These are phyloP conservation scores for Cochlearius cochlearius DNA, from an alignment of 2,113 vertebrate genomes.

Conservation along the genomic window DNA sequence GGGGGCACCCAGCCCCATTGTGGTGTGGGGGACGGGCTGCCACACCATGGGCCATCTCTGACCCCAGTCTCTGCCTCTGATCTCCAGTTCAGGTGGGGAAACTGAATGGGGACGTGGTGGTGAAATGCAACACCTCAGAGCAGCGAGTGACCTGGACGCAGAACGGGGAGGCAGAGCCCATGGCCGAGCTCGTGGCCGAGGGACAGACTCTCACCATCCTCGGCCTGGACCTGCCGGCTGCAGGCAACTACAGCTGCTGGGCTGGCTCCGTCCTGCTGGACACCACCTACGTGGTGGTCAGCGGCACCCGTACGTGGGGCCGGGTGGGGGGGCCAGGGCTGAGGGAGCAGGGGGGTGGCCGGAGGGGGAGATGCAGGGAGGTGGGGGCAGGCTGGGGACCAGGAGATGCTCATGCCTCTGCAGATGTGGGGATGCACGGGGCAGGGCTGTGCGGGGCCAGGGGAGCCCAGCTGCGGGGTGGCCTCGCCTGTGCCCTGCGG, in stretches of 20 bases:
- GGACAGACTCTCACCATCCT: neutral
- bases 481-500: rapidly evolving
- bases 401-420: rapidly evolving
- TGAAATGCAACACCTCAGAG: slow-evolving; percentile 1
- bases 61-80: neutral
- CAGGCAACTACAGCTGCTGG: slow-evolving; percentile 64
- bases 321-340: neutral
- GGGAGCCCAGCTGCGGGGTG: rapidly evolving
- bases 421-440: rapidly evolving
- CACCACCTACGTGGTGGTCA: neutral
- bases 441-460: rapidly evolving
- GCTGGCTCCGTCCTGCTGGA: neutral
- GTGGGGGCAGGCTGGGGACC: neutral
- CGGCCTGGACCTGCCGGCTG: neutral
- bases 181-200: neutral
- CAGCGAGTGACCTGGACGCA: neutral
- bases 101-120: neutral
- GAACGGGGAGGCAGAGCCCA: neutral
- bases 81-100: slow-evolving; percentile 31
- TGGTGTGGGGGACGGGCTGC: rapidly evolving
- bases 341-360: neutral
- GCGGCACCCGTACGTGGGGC: neutral
- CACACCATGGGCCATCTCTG: neutral
- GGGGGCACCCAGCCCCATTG: rapidly evolving
- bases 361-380: neutral